A percentile compares a stretch with the other conserved stretches of the same genome.
Conservation (phyloP, 35 echinoderm and acorn worm genomes). For the Strongylocentrotus purpuratus region DNA sequence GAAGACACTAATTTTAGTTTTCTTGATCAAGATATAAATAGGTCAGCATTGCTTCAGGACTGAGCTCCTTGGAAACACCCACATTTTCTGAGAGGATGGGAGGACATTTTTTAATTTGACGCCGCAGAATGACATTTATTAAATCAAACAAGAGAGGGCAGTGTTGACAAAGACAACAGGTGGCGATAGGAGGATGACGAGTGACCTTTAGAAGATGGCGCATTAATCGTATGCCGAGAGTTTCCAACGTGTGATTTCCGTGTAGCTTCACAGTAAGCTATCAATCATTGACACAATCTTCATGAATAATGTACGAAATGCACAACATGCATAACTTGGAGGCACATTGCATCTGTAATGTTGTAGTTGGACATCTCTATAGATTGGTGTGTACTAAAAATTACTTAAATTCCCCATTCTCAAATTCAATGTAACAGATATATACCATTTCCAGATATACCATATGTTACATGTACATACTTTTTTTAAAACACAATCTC, state of each 20-base stretch:
- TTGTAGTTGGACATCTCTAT: background rate
- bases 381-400: background rate
- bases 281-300: background rate
- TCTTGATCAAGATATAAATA: background rate
- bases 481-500: too few species aligned
- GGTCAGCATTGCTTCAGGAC: background rate
- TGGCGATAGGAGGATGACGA: background rate
- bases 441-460: background rate
- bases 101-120: background rate
- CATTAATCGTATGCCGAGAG: background rate
- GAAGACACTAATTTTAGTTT: background rate
- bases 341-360: background rate
- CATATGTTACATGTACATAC: too few species aligned
- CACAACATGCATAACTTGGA: background rate
- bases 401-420: background rate
- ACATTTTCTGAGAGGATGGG: background rate
- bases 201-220: background rate
- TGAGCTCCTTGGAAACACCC: background rate
- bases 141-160: background rate
- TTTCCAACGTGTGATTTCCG: background rate
- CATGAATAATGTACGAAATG: background rate
- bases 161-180: slow-evolving; percentile 16
- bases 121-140: background rate
- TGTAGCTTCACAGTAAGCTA: background rate
- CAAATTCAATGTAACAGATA: background rate